Percentiles rank a stretch among this genome's conserved stretches.
phyloP scores from a whole-genome alignment of 2,113 vertebrate genomes.

The Laticauda colubrina region DNA sequence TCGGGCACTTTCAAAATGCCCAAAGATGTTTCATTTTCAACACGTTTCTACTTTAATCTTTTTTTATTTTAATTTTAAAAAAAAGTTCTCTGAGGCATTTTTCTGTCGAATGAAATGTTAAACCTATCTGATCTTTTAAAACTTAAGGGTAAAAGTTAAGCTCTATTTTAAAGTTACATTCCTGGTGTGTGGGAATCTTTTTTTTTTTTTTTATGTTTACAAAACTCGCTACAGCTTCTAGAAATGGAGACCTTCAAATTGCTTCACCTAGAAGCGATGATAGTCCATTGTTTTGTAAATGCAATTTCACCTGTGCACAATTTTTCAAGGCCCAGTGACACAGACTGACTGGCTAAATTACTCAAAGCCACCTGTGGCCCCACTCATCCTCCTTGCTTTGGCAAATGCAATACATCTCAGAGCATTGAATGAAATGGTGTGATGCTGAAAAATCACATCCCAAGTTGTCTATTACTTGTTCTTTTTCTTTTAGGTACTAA shows the following conservation, averaged over 20 bases:
- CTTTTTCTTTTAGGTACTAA: not conserved
- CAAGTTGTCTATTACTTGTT: not conserved
- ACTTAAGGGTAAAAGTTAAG: not conserved
- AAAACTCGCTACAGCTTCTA: not conserved
- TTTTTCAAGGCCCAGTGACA: not conserved
- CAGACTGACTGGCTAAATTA: not conserved
- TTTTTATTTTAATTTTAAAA: not conserved
- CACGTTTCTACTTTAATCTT: not conserved
- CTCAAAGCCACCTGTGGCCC: not conserved
- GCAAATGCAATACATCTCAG: not conserved
- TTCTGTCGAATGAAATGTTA: not conserved
- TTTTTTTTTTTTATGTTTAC: not conserved
- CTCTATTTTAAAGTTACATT: not conserved
- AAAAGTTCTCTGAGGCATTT: not conserved
- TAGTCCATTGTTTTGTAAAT: conserved; percentile 4
- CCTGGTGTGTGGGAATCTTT: not conserved
- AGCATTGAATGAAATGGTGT: not conserved
- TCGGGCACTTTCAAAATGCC: not conserved
- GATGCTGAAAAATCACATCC: conserved; percentile 5
- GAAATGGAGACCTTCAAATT: not conserved
- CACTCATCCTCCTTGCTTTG: not conserved
- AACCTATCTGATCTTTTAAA: not conserved
- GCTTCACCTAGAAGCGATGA: not conserved
- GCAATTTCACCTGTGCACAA: not conserved
- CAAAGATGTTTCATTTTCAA: not conserved